Conservation (phyloP, 2,113 vertebrate genomes). For the Oplegnathus fasciatus region DNA sequence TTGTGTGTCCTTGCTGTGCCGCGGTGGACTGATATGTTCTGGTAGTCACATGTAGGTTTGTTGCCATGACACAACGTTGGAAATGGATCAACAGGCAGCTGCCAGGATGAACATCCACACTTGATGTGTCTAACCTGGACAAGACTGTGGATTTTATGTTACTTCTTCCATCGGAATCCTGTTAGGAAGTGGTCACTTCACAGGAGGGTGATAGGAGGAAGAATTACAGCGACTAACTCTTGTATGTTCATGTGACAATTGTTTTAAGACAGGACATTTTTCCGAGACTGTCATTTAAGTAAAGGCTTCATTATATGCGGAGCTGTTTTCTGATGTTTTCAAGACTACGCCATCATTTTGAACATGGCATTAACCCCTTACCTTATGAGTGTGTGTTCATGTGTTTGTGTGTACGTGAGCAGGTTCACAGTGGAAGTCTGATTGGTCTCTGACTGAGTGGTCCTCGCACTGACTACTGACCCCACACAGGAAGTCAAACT, state of each 20-base stretch:
- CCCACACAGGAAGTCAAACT: slow-evolving; percentile 74
- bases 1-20: neutral
- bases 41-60: neutral
- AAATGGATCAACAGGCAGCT: no score
- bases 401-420: neutral
- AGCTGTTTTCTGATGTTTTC: neutral
- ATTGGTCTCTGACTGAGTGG: slow-evolving; percentile 4
- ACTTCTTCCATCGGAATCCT: neutral
- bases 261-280: neutral
- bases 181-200: neutral
- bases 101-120: neutral
- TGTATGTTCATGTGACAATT: neutral
- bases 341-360: no score
- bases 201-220: neutral
- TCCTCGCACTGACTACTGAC: slow-evolving; percentile 33
- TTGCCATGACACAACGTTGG: neutral
- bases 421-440: neutral
- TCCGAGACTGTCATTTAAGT: no score
- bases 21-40: neutral
- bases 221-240: neutral
- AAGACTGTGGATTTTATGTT: neutral
- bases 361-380: no score
- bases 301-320: neutral
- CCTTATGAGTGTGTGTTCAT: neutral
- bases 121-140: neutral